Evolutionary conservation across 2,888 invertebrate genomes (phyloP).

Genomic region (Eutolmus rufibarbis): DNA sequence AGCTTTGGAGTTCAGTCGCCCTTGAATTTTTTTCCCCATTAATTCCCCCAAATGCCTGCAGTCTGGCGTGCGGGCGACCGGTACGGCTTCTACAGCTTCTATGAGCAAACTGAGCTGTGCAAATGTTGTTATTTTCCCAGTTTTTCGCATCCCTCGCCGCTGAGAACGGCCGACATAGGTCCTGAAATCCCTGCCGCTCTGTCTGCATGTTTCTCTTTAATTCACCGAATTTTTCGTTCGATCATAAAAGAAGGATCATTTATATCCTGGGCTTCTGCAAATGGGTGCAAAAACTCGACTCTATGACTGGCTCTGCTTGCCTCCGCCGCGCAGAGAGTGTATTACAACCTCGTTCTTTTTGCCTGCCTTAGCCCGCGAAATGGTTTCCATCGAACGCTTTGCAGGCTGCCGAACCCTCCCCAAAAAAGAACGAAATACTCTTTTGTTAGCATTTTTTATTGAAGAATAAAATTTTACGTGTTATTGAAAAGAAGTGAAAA

Average conservation of each 20-base stretch:
- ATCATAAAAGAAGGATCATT: slow-evolving; percentile 34
- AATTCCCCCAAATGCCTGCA: background rate
- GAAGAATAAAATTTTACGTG: slow-evolving; percentile 36
- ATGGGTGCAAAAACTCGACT: background rate
- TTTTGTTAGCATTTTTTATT: slow-evolving; percentile 30
- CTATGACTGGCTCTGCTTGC: background rate
- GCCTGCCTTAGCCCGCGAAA: background rate
- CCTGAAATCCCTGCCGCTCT: background rate
- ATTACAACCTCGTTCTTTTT: background rate
- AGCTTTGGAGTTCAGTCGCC: background rate
- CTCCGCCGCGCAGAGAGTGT: background rate
- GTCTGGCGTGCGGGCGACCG: background rate
- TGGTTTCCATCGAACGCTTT: background rate
- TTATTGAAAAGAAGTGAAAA: slow-evolving; percentile 31
- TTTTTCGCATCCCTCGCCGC: background rate
- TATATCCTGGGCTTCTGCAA: slow-evolving; percentile 27
- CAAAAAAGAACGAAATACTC: background rate
- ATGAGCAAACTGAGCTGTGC: background rate
- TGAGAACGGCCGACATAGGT: background rate
- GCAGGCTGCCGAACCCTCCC: background rate
- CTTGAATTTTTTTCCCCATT: background rate
- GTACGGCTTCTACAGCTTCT: background rate
- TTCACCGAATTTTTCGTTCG: slow-evolving; percentile 22
- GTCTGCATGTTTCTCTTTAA: slow-evolving; percentile 10
- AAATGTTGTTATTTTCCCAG: slow-evolving; percentile 5